Percentiles rank a stretch among this genome's conserved stretches.
phyloP scores from a whole-genome alignment of 2,797 vertebrate genomes.

The Macroramphosus scolopax region DNA sequence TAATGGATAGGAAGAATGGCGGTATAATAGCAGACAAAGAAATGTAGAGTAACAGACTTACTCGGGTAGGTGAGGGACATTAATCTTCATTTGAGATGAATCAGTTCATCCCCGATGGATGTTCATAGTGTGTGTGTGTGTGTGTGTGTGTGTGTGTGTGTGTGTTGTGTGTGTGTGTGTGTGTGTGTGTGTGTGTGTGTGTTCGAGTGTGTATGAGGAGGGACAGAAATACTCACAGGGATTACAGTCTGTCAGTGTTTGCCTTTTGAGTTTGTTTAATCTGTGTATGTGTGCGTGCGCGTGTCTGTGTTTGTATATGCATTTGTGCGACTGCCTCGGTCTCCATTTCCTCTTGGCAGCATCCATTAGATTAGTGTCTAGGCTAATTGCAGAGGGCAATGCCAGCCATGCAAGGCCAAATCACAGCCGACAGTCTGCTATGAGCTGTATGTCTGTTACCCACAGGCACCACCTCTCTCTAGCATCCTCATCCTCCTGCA shows the following conservation, averaged over 20 bases:
- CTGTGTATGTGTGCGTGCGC: constrained; percentile 6
- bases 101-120: constrained; percentile 46
- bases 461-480: constrained; percentile 21
- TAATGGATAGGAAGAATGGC: constrained; percentile 20
- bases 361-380: constrained; percentile 50
- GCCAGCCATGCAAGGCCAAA: constrained; percentile 50
- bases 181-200: constrained; percentile 15
- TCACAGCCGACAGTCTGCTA: constrained; percentile 44
- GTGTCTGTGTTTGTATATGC: constrained; percentile 31
- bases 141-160: background rate
- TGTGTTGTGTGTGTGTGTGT: no score
- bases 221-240: constrained; percentile 25
- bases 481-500: background rate
- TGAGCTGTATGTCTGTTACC: constrained; percentile 47
- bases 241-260: constrained; percentile 22
- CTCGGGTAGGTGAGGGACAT: constrained; percentile 38
- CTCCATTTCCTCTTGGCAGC: constrained; percentile 44
- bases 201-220: no score
- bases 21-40: constrained; percentile 37
- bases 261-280: constrained; percentile 38
- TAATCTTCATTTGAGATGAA: constrained; percentile 65
- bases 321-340: constrained; percentile 30
- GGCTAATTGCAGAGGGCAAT: constrained; percentile 58
- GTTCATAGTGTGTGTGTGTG: constrained; percentile 18
- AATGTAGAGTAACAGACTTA: constrained; percentile 41